phyloP scores from a whole-genome alignment of 2,888 invertebrate genomes.

The Lasioglossum vierecki region DNA sequence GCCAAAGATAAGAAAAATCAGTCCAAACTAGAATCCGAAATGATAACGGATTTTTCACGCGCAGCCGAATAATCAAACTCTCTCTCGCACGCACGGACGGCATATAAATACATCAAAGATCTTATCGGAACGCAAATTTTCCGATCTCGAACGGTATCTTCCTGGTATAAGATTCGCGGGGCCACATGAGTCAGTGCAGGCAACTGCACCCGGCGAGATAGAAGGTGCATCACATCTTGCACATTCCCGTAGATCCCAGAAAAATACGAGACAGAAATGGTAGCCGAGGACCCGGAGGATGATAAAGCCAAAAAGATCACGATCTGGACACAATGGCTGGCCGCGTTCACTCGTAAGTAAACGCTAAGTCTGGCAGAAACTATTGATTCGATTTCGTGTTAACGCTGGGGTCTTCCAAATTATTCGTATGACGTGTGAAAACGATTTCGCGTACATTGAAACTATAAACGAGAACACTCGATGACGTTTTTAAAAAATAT shows the following conservation, averaged over 20 bases:
- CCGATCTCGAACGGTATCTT: conserved; percentile 41
- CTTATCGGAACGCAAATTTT: conserved; percentile 69
- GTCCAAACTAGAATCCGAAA: conserved; percentile 10
- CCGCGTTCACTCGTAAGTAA: conserved; percentile 71
- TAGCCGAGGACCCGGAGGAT: conserved; percentile 48
- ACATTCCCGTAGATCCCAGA: background rate
- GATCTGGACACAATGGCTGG: conserved; percentile 76
- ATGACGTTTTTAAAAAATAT: background rate
- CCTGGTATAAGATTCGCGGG: conserved; percentile 40
- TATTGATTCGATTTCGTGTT: background rate
- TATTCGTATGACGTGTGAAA: background rate
- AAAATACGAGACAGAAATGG: conserved; percentile 40
- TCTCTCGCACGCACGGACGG: conserved; percentile 19
- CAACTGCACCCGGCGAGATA: conserved; percentile 22
- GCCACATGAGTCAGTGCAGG: conserved; percentile 42
- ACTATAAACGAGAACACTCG: background rate
- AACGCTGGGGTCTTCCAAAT: background rate
- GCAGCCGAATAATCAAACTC: conserved; percentile 54
- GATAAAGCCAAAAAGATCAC: conserved; percentile 23
- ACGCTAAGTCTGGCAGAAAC: background rate
- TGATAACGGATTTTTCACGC: conserved; percentile 51
- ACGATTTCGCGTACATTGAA: background rate
- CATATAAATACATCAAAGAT: conserved; percentile 65
- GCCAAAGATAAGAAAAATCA: conserved; percentile 43
- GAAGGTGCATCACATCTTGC: conserved; percentile 27